Conservation (phyloP, 1,140 invertebrate species). For the Leptonema lineaticorne region DNA sequence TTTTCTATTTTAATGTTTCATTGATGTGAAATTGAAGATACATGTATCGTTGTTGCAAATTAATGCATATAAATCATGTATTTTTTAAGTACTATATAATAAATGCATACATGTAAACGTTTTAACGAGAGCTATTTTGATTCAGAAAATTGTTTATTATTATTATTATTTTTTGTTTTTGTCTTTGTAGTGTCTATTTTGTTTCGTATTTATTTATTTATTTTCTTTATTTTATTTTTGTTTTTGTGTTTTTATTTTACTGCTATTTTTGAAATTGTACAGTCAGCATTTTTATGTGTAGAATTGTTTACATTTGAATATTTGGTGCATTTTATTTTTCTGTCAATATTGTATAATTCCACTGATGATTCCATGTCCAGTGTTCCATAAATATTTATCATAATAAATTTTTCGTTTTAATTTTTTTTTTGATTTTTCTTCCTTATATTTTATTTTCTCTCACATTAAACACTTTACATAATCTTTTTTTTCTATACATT, state of each 20-base stretch:
- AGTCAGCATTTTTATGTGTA: background rate
- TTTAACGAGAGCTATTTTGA: background rate
- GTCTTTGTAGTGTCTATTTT: constrained; percentile 28
- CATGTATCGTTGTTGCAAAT: no score
- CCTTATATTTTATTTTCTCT: background rate
- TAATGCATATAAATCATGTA: no score
- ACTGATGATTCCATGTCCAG: constrained; percentile 35
- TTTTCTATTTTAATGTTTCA: constrained; percentile 31
- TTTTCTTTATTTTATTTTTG: constrained; percentile 19
- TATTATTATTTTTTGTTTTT: constrained; percentile 31
- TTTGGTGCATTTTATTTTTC: constrained; percentile 21
- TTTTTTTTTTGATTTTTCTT: constrained; percentile 24
- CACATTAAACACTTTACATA: background rate
- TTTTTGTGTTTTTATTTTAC: constrained; percentile 12
- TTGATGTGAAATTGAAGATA: constrained; percentile 25
- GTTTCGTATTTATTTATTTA: constrained; percentile 19
- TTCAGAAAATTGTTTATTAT: constrained; percentile 19
- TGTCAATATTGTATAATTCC: constrained; percentile 41
- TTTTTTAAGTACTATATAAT: no score
- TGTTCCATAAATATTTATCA: constrained; percentile 37
- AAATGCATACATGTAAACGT: background rate
- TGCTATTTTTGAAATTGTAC: constrained; percentile 31
- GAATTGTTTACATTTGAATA: no score
- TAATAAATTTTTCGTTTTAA: constrained; percentile 36
- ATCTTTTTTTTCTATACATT: no score